Conservation (phyloP, 2,797 vertebrate genomes). For the Neopelma chrysocephalum region DNA sequence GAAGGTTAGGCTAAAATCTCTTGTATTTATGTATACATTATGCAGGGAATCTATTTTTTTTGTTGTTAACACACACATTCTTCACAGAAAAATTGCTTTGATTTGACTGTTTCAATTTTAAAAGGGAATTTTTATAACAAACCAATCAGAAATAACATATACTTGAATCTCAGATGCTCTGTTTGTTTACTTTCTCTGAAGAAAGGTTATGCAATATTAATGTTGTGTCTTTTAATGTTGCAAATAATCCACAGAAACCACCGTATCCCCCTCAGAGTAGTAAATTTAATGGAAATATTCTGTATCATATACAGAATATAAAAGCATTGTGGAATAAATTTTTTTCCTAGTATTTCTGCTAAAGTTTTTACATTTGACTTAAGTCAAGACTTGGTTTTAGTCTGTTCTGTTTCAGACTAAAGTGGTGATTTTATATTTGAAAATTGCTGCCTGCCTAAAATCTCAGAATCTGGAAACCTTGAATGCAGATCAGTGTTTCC, state of each 20-base stretch:
- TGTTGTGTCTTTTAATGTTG: slow-evolving; percentile 9
- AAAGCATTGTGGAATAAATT: background rate
- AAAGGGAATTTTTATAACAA: slow-evolving; percentile 48
- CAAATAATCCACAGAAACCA: background rate
- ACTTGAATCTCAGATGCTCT: background rate
- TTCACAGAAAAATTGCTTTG: slow-evolving; percentile 16
- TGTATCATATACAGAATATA: background rate
- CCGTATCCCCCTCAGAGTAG: background rate
- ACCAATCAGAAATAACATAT: background rate
- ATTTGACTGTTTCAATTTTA: slow-evolving; percentile 34
- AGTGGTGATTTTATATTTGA: background rate
- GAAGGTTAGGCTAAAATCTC: slow-evolving; percentile 27
- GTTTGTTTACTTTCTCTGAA: background rate
- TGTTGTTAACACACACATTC: background rate
- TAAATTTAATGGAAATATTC: background rate
- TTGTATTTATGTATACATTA: slow-evolving; percentile 26
- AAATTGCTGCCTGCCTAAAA: background rate
- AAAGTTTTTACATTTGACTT: background rate
- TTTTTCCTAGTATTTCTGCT: background rate
- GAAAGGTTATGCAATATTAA: slow-evolving; percentile 28
- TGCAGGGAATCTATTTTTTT: background rate
- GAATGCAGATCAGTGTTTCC: background rate
- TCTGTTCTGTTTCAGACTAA: background rate
- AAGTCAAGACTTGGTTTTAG: background rate
- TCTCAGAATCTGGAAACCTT: background rate